phyloP scores from a whole-genome alignment of 2,888 invertebrate species.

The Apodemia hepburni region DNA sequence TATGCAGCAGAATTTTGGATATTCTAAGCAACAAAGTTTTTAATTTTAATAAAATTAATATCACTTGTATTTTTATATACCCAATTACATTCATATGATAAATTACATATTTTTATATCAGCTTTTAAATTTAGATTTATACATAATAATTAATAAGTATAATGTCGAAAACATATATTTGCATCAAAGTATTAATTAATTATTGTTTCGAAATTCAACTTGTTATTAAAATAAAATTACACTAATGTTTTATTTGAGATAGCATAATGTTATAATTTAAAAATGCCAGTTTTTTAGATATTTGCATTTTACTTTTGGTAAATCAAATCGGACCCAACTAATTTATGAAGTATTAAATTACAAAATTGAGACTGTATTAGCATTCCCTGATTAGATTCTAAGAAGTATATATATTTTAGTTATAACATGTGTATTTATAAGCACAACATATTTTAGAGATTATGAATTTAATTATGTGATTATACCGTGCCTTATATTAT shows the following conservation, averaged over 20 bases:
- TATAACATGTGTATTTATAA: slow-evolving; percentile 22
- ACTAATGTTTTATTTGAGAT: neutral
- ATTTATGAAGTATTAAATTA: slow-evolving; percentile 24
- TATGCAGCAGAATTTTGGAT: too few relatives aligned
- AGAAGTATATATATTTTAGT: slow-evolving; percentile 29
- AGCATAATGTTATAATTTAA: neutral
- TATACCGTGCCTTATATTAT: slow-evolving; percentile 61
- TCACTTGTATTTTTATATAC: too few relatives aligned
- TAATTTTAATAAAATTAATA: too few relatives aligned
- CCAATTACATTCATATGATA: too few relatives aligned
- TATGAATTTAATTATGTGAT: slow-evolving; percentile 46
- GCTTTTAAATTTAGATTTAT: too few relatives aligned
- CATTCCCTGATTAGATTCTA: slow-evolving; percentile 50
- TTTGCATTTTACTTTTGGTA: neutral
- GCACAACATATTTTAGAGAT: slow-evolving; percentile 28
- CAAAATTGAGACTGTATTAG: slow-evolving; percentile 43
- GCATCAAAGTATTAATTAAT: neutral
- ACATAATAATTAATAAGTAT: too few relatives aligned
- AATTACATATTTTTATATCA: too few relatives aligned
- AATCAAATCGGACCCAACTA: neutral
- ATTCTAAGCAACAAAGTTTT: too few relatives aligned
- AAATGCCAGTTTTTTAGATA: neutral
- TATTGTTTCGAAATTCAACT: neutral
- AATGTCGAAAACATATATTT: too few relatives aligned
- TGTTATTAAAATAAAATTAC: slow-evolving; percentile 4